Evolutionary conservation across 2,113 vertebrate genomes (phyloP), one percentile per base, ranked within the genome.

Genomic region (Circaetus gallicus): DNA sequence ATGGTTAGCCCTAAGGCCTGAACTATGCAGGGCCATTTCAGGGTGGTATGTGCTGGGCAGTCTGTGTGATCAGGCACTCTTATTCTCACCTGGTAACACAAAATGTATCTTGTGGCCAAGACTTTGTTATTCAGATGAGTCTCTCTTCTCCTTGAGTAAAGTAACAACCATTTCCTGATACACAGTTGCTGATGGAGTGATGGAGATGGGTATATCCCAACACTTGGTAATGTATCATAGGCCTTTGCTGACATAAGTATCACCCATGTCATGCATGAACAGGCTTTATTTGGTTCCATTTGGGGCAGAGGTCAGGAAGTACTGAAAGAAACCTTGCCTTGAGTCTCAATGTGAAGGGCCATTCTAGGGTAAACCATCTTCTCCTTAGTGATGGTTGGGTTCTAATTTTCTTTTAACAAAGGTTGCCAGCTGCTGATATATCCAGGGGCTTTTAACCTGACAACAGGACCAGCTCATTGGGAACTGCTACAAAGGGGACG

Each of bases 371-470:
- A 55, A 81, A 42, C 18, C 14, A 10, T 84, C 28, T 82, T 94
- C 28, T 45, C 9, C 13, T 85, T 69, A 49, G 53, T 52, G 36
- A 91, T 50, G 18, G 28, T 28, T 63, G 61, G 50, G 9, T 89
- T 91, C 25, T 89, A 6, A 72, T 73, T 92, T 56, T 95, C 36
- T 93, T 38, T 45, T 80, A 59, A 76, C 70, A 58, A 96, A 99
- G 99, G 99, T 58, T 99, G 99, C 93, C 99, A 99, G 97, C 97
- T 99, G 96, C 96, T 99, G 95, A 98, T 99, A 21, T 99, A 99
- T 95, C 99, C 99, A 1, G 99, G 99, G 80, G 99, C 99, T 94
- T 99, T 99, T 97, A 99, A 99, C 97, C 95, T 99, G 99, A 99
- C 99, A 47, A 99, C 99, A 4, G 99, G 99, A 55, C 99, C 99